A percentile compares a stretch with the other conserved stretches of the same genome.
Evolutionary conservation across 2,888 invertebrate genomes (phyloP).

Genomic region (Euphydryas editha): DNA sequence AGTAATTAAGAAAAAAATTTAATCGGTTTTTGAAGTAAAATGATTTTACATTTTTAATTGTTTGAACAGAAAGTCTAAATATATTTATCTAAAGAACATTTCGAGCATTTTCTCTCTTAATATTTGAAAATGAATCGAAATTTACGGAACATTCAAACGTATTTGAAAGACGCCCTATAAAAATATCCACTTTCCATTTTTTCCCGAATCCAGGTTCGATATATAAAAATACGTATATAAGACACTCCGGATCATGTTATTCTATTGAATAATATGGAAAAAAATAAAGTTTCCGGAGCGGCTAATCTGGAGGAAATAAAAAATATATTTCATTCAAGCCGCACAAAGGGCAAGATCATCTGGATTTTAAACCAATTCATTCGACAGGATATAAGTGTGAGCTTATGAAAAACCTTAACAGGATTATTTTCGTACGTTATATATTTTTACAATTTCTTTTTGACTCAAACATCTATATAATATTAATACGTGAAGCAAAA

Average conservation of each 20-base stretch:
- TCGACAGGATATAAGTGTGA: conserved; percentile 1
- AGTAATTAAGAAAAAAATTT: too few relatives aligned
- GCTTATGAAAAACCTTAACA: neutral
- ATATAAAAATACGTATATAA: neutral
- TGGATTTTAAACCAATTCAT: conserved; percentile 47
- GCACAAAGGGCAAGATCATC: conserved; percentile 78
- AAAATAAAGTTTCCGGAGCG: conserved; percentile 1
- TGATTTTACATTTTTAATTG: too few relatives aligned
- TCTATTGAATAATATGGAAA: neutral
- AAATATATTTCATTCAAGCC: conserved; percentile 65
- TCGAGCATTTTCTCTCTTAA: too few relatives aligned
- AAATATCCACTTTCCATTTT: neutral
- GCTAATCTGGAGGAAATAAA: conserved; percentile 69
- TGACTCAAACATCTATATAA: too few relatives aligned
- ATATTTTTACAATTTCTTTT: too few relatives aligned
- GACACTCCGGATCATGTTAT: neutral
- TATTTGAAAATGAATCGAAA: too few relatives aligned
- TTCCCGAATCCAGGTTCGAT: neutral
- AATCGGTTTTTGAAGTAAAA: too few relatives aligned
- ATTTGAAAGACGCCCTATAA: neutral
- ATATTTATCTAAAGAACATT: too few relatives aligned
- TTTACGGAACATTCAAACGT: neutral
- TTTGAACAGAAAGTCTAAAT: too few relatives aligned
- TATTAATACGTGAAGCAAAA: too few relatives aligned
- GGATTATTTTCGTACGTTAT: neutral